Base-by-base conservation (phyloP, 2,797 vertebrate species). In the Pachyuromys duprasi region DNA sequence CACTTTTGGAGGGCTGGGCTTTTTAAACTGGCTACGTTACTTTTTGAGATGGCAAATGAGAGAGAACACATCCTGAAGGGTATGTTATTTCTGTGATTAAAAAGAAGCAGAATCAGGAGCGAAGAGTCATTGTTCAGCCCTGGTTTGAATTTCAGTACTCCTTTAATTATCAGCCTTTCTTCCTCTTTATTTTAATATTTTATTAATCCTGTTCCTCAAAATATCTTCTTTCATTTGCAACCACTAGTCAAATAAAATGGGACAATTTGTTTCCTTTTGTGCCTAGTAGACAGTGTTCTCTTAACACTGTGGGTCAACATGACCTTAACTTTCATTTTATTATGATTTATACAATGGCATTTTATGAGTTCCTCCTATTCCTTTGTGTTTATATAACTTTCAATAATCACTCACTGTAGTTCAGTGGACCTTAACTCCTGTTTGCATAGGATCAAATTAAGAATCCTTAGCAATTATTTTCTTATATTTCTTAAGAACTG, bases 231-330 rank as follows among this genome's bases (percentile, higher is more conserved):
- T 97, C 95, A 96, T 97, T 98, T 98, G 94, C 69, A 98, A 97
- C 63, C 79, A 65, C 81, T 95, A 95, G 98, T 97, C 96, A 92
- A 98, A 98, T 97, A 98, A 98, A 98, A 97, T 97, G 87, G 97
- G 96, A 98, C 97, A 97, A 97, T 98, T 98, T 98, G 97, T 98
- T 98, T 98, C 98, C 96, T 92, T 98, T 97, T 98, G 96, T 97
- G 81, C 96, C 98, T 96, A 97, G 97, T 95, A 98, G 98, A 98
- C 97, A 97, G 97, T 93, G 91, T 98, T 98, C 97, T 98, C 89
- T 90, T 96, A 97, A 97, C 93, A 96, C 80, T 95, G 91, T 97
- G 98, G 98, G 98, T 98, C 98, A 96, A 95, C 86, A 94, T 97
- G 98, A 98, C 98, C 98, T 98, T 97, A 98, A 96, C 93, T 98